Percentiles rank a stretch among this genome's conserved stretches.
Conservation (phyloP, 2,113 vertebrate genomes). For the Pseudopipra pipra region DNA sequence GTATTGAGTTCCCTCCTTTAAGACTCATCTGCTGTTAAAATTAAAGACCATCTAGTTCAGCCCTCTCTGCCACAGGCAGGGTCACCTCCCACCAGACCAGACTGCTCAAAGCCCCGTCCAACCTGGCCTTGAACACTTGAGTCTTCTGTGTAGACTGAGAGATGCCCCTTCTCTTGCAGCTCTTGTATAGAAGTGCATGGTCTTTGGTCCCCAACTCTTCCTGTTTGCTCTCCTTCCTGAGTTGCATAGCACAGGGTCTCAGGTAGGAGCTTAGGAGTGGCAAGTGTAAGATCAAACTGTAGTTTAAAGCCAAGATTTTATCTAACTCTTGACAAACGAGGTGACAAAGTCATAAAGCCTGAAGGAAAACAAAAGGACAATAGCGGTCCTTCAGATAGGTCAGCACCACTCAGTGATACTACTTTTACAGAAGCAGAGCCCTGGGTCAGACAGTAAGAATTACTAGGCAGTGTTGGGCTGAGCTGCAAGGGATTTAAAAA, state of each 20-base stretch:
- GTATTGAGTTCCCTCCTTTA: background rate
- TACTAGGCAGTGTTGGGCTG: background rate
- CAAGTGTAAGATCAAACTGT: background rate
- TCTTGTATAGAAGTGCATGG: fast-evolving
- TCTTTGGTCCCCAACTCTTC: background rate
- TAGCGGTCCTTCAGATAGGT: background rate
- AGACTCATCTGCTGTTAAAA: background rate
- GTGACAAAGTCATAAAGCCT: background rate
- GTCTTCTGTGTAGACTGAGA: background rate
- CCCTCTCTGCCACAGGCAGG: background rate
- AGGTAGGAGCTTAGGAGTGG: background rate
- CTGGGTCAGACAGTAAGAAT: background rate
- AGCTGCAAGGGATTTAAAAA: background rate
- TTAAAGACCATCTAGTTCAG: background rate
- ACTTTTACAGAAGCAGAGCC: background rate
- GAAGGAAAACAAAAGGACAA: background rate
- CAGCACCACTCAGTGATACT: background rate
- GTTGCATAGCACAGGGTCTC: background rate
- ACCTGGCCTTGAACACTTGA: background rate
- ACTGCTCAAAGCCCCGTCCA: background rate
- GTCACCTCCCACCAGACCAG: background rate
- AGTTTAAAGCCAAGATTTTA: background rate
- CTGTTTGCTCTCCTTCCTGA: fast-evolving
- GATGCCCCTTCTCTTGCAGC: background rate
- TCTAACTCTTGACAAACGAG: background rate